Evolutionary conservation across 1,140 invertebrate genomes (phyloP), one percentile per base, ranked within the genome.

Genomic region (Delia radicum): DNA sequence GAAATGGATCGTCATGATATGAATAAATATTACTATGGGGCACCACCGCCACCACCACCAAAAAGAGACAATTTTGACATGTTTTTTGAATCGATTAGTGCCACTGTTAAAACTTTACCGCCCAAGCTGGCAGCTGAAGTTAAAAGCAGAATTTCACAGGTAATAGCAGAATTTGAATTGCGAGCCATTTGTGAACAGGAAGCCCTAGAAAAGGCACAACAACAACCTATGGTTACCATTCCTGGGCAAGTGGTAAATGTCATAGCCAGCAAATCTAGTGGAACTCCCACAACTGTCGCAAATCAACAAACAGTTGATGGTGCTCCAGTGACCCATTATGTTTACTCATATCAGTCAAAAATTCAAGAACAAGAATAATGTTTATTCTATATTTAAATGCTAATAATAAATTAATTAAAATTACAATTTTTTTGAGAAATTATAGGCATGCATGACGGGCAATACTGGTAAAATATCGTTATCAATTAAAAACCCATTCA

Each of bases 151-250:
- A 80, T 84, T 7, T 84, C 82, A 2, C 82, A 84, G 24, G 78
- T 84, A 6, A 79, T 84, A 28, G 81, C 80, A 0, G 82, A 84
- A 71, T 84, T 81, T n/a, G 82, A 84, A 73, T 76, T 84, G n/a
- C 79, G 80, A 18, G 82, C 82, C 5, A 81, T 84, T 48, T 79
- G 74, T 71, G 80, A 83, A 13, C 37, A 80, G 24, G 81, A 82
- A 28, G 78, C 71, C 0, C 27, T 62, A 26, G 75, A 77, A 55
- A 67, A 74, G 8, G 65, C 65, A 21, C 74, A 37, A 71, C 65
- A 48, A 21, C 42, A 48, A 71, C 12, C 46, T 0, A 10, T 29
- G 13, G 65, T 27, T 8, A 18, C 65, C 26, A 61, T 48, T 1
- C n/a, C 55, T 21, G 37, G 42, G 4, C 74, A 71, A 28, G 67